These are phyloP conservation scores for Ypsolopha scabrella DNA, from an alignment of 2,888 invertebrate genomes.

Conservation along the genomic window DNA sequence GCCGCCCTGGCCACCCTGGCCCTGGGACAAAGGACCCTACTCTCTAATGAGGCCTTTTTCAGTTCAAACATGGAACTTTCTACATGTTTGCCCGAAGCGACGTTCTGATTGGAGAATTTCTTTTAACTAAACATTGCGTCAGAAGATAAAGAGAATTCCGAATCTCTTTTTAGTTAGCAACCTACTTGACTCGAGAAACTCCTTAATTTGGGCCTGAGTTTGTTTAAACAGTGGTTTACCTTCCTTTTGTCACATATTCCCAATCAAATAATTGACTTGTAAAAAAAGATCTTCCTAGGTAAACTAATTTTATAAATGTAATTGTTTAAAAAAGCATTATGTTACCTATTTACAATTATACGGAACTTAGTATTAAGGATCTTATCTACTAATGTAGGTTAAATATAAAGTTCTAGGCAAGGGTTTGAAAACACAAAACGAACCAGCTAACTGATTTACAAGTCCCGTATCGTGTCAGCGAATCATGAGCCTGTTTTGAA, in stretches of 20 bases:
- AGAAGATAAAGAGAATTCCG: too few species aligned
- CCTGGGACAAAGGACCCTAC: constrained; percentile 34
- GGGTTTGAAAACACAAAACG: too few species aligned
- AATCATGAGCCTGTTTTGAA: constrained; percentile 30
- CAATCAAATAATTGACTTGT: not conserved
- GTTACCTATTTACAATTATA: too few species aligned
- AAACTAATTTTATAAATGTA: too few species aligned
- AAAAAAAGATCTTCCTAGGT: too few species aligned
- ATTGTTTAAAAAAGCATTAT: too few species aligned
- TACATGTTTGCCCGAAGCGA: constrained; percentile 39
- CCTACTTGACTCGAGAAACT: not conserved
- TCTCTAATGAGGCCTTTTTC: constrained; percentile 42
- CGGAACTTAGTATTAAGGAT: too few species aligned
- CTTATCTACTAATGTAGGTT: too few species aligned
- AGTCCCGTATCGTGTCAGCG: constrained; percentile 19
- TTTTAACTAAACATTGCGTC: not conserved
- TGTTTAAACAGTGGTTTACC: not conserved
- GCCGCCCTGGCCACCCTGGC: constrained; percentile 41
- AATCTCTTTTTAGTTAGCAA: not conserved
- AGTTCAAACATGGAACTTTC: constrained; percentile 31
- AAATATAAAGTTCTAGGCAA: too few species aligned
- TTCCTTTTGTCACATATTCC: not conserved
- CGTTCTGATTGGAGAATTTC: not conserved
- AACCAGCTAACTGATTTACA: too few species aligned
- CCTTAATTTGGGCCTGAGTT: not conserved